Evolutionary conservation across 1,140 invertebrate genomes (phyloP).

Genomic region (Drosophila pseudoananassae): DNA sequence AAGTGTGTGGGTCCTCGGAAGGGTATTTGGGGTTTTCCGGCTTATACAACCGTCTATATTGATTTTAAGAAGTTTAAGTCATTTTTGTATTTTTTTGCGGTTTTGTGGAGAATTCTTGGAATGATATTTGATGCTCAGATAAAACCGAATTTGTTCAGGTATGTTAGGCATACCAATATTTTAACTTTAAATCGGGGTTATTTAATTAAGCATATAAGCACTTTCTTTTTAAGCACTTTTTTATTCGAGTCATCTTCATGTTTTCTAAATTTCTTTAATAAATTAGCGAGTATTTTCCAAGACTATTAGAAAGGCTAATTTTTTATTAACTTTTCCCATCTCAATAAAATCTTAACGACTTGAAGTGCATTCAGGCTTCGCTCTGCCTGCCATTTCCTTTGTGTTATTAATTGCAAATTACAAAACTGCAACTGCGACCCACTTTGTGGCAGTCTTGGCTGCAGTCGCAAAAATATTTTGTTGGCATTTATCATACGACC

Average conservation of each 20-base stretch:
- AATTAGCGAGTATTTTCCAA: not conserved
- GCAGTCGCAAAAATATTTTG: conserved; percentile 51
- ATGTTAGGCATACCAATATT: not conserved
- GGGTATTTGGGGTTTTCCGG: conserved; percentile 9
- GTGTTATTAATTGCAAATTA: conserved; percentile 74
- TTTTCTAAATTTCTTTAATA: not conserved
- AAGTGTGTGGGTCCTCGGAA: conserved; percentile 3
- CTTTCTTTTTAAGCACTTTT: not conserved
- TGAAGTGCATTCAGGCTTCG: conserved; percentile 23
- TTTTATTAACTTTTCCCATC: conserved; percentile 20
- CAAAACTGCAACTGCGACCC: conserved; percentile 70
- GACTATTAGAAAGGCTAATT: no score
- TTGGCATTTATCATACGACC: conserved; percentile 75
- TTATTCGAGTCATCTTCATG: not conserved
- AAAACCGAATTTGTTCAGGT: not conserved
- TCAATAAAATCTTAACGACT: conserved; percentile 10
- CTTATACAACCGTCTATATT: conserved; percentile 23
- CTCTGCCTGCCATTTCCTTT: conserved; percentile 22
- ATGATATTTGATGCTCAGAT: conserved; percentile 10
- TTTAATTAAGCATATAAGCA: not conserved
- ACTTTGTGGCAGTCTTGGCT: conserved; percentile 40
- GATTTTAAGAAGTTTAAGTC: conserved; percentile 20
- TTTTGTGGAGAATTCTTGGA: conserved; percentile 12
- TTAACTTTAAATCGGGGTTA: not conserved
- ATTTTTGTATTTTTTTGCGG: conserved; percentile 6